Conservation (phyloP, 2,797 vertebrate species). For the Poeciliopsis infans region DNA sequence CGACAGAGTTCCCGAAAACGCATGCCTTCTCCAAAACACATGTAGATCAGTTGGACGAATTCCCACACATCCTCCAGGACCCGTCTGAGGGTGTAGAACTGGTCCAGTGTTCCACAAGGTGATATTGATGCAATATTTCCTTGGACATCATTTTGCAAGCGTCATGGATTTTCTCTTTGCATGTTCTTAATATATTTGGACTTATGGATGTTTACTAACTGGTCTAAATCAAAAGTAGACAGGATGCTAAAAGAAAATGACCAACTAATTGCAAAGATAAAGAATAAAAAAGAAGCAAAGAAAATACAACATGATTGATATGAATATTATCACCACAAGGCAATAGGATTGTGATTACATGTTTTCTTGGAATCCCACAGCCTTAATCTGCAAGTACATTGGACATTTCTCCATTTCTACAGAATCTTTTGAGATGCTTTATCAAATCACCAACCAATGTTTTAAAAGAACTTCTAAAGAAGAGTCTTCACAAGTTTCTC, state of each 20-base stretch:
- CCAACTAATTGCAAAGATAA: too few relatives aligned
- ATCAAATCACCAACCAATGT: background rate
- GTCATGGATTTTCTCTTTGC: background rate
- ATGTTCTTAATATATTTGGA: background rate
- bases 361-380: background rate
- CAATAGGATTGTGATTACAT: background rate
- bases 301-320: background rate
- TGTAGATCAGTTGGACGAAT: too few relatives aligned
- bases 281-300: background rate
- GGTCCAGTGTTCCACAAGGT: too few relatives aligned
- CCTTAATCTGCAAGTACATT: background rate
- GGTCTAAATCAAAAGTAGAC: background rate
- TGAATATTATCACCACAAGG: background rate
- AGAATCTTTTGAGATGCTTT: background rate
- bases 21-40: too few relatives aligned
- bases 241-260: background rate
- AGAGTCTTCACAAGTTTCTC: background rate
- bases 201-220: background rate
- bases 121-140: background rate
- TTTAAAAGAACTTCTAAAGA: background rate
- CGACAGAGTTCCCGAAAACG: too few relatives aligned
- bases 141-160: background rate
- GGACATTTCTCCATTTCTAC: background rate
- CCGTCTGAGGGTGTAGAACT: too few relatives aligned
- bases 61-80: too few relatives aligned